Evolutionary conservation across 2,888 invertebrate genomes (phyloP), one percentile per base, ranked within the genome.

Genomic region (Sphaeridia pumilis): DNA sequence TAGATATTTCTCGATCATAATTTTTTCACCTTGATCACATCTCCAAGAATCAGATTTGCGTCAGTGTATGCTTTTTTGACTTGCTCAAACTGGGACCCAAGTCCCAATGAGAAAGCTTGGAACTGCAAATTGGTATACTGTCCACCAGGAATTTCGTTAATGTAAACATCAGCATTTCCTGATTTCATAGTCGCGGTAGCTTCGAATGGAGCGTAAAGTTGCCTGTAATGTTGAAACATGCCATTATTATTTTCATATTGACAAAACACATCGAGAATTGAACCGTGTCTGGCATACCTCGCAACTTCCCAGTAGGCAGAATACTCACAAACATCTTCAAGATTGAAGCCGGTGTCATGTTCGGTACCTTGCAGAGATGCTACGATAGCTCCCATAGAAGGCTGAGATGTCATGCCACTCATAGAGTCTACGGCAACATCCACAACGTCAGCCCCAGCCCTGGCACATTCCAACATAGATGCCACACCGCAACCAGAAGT

Each of bases 41-140:
- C 97, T 3, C 98, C 98, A 2, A 98, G 75, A 10, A 97, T 76
- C 12, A 85, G 70, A 71, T 99, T 98, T 0, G 98, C 98, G 72
- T 95, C 90, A 36, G 86, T 80, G 68, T 81, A 81, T 27, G 93
- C 90, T 69, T 87, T 86, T 75, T 98, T 98, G 1, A 98, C 89
- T 66, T 92, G 84, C 69, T 97, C 95, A 70, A 99, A 98, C 75
- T 95, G 88, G 66, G 87, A 86, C 27, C 94, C 97, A 26, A 98
- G 76, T 0, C 98, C 98, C 0, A 99, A 78, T 0, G 93, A 93
- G 74, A 86, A 98, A 0, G 98, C 90, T 72, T 99, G 97, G 83
- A 98, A 98, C 74, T 99, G 98, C 51, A 99, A 76, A 70, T 99
- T 98, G 28, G 98, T 98, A 74, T 99, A 99, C 73, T 98, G 98